phyloP scores from a whole-genome alignment of 1,140 invertebrate genomes.

The Zaprionus lachaisei region DNA sequence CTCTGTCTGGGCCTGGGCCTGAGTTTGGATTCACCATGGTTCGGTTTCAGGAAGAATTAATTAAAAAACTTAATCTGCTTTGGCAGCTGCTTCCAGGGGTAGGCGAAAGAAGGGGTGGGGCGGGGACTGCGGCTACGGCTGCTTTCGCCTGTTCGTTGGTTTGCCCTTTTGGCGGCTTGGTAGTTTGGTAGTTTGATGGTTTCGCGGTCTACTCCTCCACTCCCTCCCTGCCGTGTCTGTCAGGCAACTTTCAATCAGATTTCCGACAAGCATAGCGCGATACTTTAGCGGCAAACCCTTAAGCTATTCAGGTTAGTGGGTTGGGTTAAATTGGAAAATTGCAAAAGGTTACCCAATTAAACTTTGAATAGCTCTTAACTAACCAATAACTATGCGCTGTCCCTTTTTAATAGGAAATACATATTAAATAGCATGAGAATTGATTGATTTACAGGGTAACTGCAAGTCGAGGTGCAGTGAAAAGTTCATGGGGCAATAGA shows the following conservation, averaged over 20 bases:
- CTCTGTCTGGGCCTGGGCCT: background rate
- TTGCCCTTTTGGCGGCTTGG: slow-evolving; percentile 9
- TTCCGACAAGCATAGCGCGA: slow-evolving; percentile 10
- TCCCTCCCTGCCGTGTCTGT: background rate
- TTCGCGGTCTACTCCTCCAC: slow-evolving; percentile 3
- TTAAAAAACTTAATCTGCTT: slow-evolving; percentile 78
- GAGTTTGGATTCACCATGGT: slow-evolving; percentile 13
- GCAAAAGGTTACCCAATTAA: background rate
- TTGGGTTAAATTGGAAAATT: slow-evolving; percentile 3
- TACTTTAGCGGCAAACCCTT: background rate
- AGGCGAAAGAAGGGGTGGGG: background rate
- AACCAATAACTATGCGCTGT: background rate
- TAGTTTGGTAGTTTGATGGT: slow-evolving; percentile 13
- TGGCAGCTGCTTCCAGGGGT: slow-evolving; percentile 30
- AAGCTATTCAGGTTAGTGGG: background rate
- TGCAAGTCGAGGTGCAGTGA: background rate
- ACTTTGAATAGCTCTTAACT: background rate
- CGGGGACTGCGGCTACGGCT: background rate
- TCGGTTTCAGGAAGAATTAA: slow-evolving; percentile 61
- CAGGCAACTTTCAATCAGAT: slow-evolving; percentile 22
- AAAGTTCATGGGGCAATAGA: background rate
- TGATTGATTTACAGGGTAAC: background rate
- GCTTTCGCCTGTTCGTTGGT: background rate
- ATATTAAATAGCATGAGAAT: too few relatives aligned
- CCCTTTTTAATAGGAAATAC: too few relatives aligned